Evolutionary conservation across 1,140 invertebrate genomes (phyloP).

Genomic region (Cyclina sinensis): DNA sequence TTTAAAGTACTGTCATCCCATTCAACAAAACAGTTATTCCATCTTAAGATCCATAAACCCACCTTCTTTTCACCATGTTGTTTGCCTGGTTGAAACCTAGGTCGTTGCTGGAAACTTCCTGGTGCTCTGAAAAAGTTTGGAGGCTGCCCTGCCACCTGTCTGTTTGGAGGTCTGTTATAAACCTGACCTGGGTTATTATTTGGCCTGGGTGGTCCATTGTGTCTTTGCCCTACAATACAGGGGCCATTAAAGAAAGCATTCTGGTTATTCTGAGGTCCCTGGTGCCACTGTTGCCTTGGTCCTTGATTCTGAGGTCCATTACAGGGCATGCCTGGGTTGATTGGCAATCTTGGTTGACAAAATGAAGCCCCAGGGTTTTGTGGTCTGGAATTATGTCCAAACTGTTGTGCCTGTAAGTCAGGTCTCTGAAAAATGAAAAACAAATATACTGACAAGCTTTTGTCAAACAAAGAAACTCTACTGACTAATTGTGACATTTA

Average conservation of each 20-base stretch:
- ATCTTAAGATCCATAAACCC: no score
- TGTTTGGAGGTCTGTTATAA: background rate
- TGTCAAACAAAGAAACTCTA: no score
- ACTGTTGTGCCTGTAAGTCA: background rate
- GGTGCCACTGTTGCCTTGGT: background rate
- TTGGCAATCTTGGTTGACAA: background rate
- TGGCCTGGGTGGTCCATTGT: background rate
- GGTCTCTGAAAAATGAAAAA: conserved; percentile 9
- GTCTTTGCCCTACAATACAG: background rate
- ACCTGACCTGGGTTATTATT: background rate
- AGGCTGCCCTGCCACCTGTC: background rate
- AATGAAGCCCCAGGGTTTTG: background rate
- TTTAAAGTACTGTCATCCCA: no score
- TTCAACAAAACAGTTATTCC: no score
- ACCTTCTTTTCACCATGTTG: conserved; percentile 9
- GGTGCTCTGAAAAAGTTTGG: background rate
- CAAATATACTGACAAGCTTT: no score
- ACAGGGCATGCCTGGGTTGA: background rate
- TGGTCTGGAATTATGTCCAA: background rate
- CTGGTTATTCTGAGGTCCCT: background rate
- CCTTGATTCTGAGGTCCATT: background rate
- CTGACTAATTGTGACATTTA: no score
- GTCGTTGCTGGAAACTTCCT: background rate
- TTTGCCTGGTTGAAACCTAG: background rate
- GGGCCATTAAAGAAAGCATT: background rate